phyloP scores from a whole-genome alignment of 2,888 invertebrate genomes.

The Drosophila merina region DNA sequence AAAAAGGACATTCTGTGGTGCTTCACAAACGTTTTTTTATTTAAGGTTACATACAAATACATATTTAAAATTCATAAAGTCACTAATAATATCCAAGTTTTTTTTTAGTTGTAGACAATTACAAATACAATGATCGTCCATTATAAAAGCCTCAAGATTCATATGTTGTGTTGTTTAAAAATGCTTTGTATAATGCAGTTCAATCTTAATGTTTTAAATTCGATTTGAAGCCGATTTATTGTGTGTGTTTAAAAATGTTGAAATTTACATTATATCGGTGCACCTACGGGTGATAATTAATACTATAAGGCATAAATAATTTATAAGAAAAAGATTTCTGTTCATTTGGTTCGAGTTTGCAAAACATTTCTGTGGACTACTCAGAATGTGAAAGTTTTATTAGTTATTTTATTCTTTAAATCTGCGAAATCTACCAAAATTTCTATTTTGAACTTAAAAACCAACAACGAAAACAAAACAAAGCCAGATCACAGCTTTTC shows the following conservation, averaged over 20 bases:
- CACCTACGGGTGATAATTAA: constrained; percentile 2
- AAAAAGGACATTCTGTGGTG: constrained; percentile 45
- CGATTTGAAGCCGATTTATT: constrained; percentile 19
- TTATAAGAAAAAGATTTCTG: background rate
- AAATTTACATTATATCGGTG: constrained; percentile 3
- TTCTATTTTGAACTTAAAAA: background rate
- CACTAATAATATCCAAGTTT: constrained; percentile 13
- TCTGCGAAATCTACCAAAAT: background rate
- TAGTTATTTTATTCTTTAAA: background rate
- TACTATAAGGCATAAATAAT: constrained; percentile 3
- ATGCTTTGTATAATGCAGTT: constrained; percentile 15
- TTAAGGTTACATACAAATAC: constrained; percentile 48
- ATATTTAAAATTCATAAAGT: constrained; percentile 28
- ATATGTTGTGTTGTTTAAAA: constrained; percentile 26
- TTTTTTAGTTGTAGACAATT: constrained; percentile 44
- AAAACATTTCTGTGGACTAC: background rate
- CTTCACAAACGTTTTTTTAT: constrained; percentile 52
- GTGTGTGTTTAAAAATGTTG: constrained; percentile 7
- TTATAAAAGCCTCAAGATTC: constrained; percentile 47
- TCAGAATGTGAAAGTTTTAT: background rate
- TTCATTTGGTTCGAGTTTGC: background rate
- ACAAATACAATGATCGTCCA: constrained; percentile 41
- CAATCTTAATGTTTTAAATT: constrained; percentile 41
- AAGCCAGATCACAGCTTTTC: constrained; percentile 1
- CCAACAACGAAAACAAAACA: background rate